Evolutionary conservation across 2,888 invertebrate species (phyloP), one percentile per base, ranked within the genome.

Genomic region (Exocentrus adspersus): DNA sequence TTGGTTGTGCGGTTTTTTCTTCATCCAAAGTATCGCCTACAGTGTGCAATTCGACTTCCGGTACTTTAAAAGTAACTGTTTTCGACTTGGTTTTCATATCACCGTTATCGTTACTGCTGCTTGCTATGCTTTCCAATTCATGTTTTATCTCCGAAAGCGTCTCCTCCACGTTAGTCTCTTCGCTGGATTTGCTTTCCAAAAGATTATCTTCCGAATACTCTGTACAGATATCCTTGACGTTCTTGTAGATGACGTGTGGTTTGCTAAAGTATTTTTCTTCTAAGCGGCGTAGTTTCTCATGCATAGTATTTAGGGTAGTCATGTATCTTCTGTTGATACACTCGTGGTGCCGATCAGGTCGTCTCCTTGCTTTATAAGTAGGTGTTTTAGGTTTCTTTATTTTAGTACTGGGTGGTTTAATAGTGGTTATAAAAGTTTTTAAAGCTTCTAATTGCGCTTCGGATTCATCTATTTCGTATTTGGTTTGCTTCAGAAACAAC

Each of bases 251-350:
- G 19, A 69, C 64, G 62, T 63, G 67, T 0, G 71, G 71, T 28
- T 65, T 66, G 16, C 54, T 68, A 9, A 67, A 71, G 48, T 71
- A 74, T 61, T 79, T 78, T 7, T 77, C 71, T 54, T 78, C 78
- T 65, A 80, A 20, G 1, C 45, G 73, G 48, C 75, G 70, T 16
- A 79, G 66, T 24, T 75, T 72, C 16, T 72, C 61, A 46, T 77
- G 73, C 51, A 79, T 66, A 2, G 67, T 65, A 14, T 72, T 71
- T 24, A 79, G 54, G 14, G 76, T 77, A 9, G 69, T 48, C 32
- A 75, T 53, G 30, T 78, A 69, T 43, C 72, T 76, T 21, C 69
- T 75, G 9, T 54, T 65, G 1, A 57, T 14, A 12, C 63, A 67
- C 9, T 67, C 63, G 7, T 20, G 17, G 12, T 67, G 67, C 4